Conservation (phyloP, 2,113 vertebrate genomes). For the Heterochromis multidens region DNA sequence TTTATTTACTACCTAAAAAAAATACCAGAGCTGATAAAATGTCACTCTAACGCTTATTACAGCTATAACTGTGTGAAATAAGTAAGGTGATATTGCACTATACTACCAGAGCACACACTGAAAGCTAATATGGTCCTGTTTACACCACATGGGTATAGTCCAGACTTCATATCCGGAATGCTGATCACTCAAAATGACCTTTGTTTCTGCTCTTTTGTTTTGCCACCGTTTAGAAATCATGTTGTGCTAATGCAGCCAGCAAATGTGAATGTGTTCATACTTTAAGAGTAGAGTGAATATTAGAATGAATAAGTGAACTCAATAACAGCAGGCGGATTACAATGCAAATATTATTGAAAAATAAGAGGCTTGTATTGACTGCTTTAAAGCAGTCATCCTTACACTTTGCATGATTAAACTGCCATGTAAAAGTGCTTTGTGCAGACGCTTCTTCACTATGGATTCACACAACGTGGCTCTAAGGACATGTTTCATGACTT, state of each 20-base stretch:
- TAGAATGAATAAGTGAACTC: neutral
- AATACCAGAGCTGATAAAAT: slow-evolving; percentile 24
- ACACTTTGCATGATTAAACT: neutral
- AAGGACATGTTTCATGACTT: neutral
- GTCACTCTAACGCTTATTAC: neutral
- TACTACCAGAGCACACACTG: slow-evolving; percentile 10
- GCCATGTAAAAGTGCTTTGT: neutral
- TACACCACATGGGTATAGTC: slow-evolving; percentile 28
- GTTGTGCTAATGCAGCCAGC: slow-evolving; percentile 12
- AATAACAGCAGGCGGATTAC: neutral
- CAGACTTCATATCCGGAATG: slow-evolving; percentile 49
- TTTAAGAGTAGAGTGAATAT: neutral
- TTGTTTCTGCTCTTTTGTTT: slow-evolving; percentile 31
- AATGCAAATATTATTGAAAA: neutral
- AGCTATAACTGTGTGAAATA: neutral
- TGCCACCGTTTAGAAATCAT: slow-evolving; percentile 10
- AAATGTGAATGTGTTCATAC: neutral
- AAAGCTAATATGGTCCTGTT: slow-evolving; percentile 56
- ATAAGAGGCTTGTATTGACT: neutral
- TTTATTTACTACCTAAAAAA: slow-evolving; percentile 24
- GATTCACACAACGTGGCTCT: neutral
- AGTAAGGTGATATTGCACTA: slow-evolving; percentile 44
- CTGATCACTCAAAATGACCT: slow-evolving; percentile 53
- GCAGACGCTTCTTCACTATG: neutral
- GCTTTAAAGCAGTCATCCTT: neutral